Evolutionary conservation across 2,113 vertebrate genomes (phyloP).

Genomic region (Thymallus thymallus): DNA sequence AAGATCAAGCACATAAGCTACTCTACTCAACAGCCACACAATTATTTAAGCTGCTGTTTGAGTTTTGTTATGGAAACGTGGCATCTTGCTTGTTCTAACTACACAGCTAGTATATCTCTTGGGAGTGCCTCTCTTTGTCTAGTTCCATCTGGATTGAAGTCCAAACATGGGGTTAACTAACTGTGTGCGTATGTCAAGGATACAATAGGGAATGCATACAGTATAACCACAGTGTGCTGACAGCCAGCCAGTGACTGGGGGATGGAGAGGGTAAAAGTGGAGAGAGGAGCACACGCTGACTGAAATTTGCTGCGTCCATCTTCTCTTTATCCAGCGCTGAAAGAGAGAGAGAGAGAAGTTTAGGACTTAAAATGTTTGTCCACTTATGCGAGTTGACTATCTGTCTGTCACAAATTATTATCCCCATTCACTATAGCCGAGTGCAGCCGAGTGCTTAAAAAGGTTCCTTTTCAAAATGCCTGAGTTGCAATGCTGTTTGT

Average conservation of each 20-base stretch:
- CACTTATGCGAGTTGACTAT: background rate
- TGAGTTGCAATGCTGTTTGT: background rate
- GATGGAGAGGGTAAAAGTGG: background rate
- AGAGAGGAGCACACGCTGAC: constrained; percentile 7
- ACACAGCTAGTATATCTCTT: background rate
- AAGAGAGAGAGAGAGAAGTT: background rate
- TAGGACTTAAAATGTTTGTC: background rate
- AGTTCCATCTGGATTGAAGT: background rate
- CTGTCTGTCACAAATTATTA: background rate
- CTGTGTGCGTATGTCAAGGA: background rate
- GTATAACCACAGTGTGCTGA: constrained; percentile 1
- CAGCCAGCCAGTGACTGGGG: background rate
- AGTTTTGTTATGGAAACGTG: background rate
- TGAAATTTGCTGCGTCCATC: constrained; percentile 42
- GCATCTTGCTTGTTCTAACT: background rate
- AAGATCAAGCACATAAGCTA: too few species aligned
- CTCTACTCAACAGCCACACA: too few species aligned
- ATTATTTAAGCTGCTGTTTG: background rate
- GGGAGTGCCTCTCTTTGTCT: background rate
- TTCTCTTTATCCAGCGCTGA: constrained; percentile 27
- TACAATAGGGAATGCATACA: constrained; percentile 13
- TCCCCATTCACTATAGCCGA: background rate
- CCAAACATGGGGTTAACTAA: constrained; percentile 6
- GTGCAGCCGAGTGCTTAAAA: too few species aligned
- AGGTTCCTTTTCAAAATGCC: background rate